phyloP scores from a whole-genome alignment of 2,888 invertebrate genomes.

The Cecidostiba fungosa region DNA sequence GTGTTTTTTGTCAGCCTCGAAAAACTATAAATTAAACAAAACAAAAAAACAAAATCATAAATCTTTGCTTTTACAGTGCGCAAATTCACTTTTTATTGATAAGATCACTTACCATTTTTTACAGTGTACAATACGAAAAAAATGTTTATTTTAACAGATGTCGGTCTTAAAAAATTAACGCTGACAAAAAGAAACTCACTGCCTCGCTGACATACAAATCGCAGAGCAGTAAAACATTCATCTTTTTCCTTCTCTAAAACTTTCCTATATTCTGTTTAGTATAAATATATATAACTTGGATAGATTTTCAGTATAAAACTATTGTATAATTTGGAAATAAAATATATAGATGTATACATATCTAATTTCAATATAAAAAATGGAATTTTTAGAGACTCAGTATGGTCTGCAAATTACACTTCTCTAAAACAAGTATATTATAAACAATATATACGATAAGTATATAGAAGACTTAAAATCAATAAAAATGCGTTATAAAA shows the following conservation, averaged over 20 bases:
- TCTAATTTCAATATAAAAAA: constrained; percentile 28
- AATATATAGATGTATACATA: background rate
- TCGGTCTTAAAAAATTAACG: constrained; percentile 29
- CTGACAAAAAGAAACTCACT: background rate
- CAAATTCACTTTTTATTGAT: background rate
- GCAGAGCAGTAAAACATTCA: background rate
- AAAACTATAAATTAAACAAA: background rate
- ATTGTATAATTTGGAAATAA: constrained; percentile 26
- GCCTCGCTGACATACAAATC: background rate
- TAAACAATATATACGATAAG: constrained; percentile 5
- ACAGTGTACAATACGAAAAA: background rate
- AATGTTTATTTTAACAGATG: constrained; percentile 4
- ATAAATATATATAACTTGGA: constrained; percentile 24
- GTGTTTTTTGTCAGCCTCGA: background rate
- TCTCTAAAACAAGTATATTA: constrained; percentile 38
- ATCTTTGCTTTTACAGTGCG: background rate
- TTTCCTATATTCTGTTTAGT: background rate
- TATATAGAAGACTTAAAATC: constrained; percentile 17
- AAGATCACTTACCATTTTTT: constrained; percentile 9
- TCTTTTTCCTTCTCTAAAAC: background rate
- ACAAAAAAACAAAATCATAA: background rate
- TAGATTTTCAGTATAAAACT: constrained; percentile 44
- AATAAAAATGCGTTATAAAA: constrained; percentile 33
- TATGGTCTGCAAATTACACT: constrained; percentile 41
- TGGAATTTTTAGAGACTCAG: background rate